Evolutionary conservation across 2,113 vertebrate genomes (phyloP).

Genomic region (Bagarius yarrelli): DNA sequence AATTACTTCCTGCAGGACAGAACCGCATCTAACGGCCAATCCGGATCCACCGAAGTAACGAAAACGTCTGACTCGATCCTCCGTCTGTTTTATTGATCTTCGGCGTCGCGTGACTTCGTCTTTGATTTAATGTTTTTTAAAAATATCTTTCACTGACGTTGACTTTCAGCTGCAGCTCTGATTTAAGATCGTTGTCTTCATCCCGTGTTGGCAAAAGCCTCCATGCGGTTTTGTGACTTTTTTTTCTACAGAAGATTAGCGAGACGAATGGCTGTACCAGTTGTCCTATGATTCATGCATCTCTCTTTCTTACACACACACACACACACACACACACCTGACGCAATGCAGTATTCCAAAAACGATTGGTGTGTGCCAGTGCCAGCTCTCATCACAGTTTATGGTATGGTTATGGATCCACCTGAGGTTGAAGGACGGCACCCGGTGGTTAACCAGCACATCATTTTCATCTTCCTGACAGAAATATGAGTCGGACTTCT

Average conservation of each 20-base stretch:
- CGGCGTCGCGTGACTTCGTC: background rate
- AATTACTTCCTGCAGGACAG: no score
- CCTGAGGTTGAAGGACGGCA: background rate
- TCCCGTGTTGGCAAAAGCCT: background rate
- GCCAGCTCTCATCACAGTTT: conserved; percentile 4
- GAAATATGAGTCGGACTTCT: background rate
- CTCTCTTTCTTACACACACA: background rate
- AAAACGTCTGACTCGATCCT: background rate
- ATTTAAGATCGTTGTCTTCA: background rate
- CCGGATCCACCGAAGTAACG: no score
- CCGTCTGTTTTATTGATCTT: conserved; percentile 10
- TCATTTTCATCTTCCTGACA: background rate
- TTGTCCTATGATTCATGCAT: conserved; percentile 23
- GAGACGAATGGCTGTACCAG: conserved; percentile 10
- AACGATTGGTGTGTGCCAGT: background rate
- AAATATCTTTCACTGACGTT: background rate
- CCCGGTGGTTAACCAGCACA: background rate
- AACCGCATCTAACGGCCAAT: no score
- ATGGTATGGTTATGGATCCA: background rate
- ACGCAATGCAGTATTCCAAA: background rate
- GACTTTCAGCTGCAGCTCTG: conserved; percentile 19
- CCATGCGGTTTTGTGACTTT: background rate
- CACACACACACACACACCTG: background rate
- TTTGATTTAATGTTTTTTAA: conserved; percentile 3
- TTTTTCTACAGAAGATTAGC: conserved; percentile 10